These are phyloP conservation scores for Mobula birostris DNA, from an alignment of 2,113 vertebrate genomes.

Conservation along the genomic window DNA sequence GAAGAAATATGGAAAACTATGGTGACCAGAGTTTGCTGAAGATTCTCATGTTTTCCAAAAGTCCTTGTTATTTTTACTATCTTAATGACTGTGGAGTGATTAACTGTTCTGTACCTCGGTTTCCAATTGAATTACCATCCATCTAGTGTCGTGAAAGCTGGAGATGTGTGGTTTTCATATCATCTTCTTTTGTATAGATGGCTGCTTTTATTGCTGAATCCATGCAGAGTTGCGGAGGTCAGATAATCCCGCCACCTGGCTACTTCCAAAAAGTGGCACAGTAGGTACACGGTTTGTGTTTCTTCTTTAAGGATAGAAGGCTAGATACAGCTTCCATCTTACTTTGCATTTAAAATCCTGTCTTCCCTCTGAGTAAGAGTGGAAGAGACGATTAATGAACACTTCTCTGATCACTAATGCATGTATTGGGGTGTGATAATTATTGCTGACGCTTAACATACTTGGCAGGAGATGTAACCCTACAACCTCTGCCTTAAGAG, in stretches of 20 bases:
- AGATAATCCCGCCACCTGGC: slow-evolving; percentile 86
- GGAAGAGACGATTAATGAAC: too few relatives aligned
- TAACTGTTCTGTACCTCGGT: slow-evolving; percentile 12
- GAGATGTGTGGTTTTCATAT: slow-evolving; percentile 45
- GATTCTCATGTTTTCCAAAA: background rate
- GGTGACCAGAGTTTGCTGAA: background rate
- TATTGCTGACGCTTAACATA: background rate
- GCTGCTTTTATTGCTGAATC: slow-evolving; percentile 96
- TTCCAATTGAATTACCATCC: background rate
- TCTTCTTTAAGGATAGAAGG: slow-evolving; percentile 30
- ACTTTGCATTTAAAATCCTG: background rate
- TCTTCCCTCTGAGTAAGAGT: background rate
- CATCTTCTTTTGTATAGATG: slow-evolving; percentile 73
- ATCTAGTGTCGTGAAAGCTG: background rate
- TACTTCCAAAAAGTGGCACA: slow-evolving; percentile 95
- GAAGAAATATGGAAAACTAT: background rate
- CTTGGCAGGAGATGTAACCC: background rate
- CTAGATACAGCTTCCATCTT: background rate
- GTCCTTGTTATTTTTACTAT: background rate
- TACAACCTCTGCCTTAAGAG: background rate
- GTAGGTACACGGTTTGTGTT: slow-evolving; percentile 69
- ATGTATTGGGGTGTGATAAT: slow-evolving; percentile 29
- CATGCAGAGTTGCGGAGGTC: slow-evolving; percentile 95
- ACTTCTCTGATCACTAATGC: too few relatives aligned
- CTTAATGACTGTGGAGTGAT: background rate